These are phyloP conservation scores for Crotalus horridus DNA, from an alignment of 2,113 vertebrate species.

Conservation along the genomic window DNA sequence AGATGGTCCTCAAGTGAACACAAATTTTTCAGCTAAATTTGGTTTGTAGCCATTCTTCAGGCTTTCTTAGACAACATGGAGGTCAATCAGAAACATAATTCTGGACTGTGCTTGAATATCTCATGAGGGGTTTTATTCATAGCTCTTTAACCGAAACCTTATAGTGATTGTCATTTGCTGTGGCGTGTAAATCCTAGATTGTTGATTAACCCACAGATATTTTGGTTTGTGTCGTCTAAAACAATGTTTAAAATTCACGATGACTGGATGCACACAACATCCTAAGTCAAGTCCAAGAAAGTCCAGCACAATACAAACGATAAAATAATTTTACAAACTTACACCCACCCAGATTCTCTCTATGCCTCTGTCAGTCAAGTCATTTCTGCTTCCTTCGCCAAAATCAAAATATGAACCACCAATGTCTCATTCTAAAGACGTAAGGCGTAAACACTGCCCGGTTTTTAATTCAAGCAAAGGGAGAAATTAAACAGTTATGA, in stretches of 20 bases:
- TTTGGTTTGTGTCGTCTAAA: neutral
- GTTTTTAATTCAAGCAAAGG: neutral
- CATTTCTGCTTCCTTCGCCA: neutral
- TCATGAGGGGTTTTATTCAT: neutral
- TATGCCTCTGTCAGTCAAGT: neutral
- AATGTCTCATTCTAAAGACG: neutral
- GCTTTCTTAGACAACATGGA: neutral
- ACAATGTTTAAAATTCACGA: neutral
- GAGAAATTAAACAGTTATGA: neutral
- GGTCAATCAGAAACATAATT: neutral
- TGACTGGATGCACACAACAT: neutral
- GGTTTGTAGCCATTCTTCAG: neutral
- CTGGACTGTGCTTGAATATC: neutral
- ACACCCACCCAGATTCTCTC: neutral
- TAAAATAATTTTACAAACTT: neutral
- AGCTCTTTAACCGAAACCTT: neutral
- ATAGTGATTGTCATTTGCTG: neutral
- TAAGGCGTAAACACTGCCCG: neutral
- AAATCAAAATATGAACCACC: neutral
- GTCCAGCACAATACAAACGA: neutral
- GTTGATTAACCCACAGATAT: neutral
- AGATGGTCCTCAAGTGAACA: neutral
- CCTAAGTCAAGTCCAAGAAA: neutral
- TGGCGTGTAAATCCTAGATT: neutral
- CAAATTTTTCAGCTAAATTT: neutral